phyloP scores from a whole-genome alignment of 2,888 invertebrate genomes.

The Hydraecia micacea region DNA sequence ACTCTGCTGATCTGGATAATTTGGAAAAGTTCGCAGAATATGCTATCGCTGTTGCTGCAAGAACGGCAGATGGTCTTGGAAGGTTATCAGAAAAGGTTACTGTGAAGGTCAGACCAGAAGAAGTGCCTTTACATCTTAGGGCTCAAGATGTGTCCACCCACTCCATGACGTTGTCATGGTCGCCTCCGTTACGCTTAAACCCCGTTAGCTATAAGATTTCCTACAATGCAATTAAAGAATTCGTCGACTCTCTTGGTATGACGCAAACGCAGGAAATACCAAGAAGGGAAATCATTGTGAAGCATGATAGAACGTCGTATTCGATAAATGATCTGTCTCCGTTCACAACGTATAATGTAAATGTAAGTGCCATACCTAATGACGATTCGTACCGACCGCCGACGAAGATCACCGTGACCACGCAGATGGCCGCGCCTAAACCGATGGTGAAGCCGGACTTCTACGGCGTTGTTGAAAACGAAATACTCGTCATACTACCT shows the following conservation, averaged over 20 bases:
- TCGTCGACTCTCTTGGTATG: conserved; percentile 97
- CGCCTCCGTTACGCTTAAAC: conserved; percentile 96
- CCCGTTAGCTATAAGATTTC: conserved; percentile 97
- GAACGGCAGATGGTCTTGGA: conserved; percentile 95
- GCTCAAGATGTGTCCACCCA: conserved; percentile 98
- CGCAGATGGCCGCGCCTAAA: conserved; percentile 98
- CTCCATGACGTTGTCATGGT: conserved; percentile 97
- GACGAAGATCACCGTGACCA: conserved; percentile 97
- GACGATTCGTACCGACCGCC: conserved; percentile 96
- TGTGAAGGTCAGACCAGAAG: conserved; percentile 97
- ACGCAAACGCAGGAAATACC: conserved; percentile 96
- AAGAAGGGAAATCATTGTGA: conserved; percentile 93
- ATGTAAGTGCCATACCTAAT: conserved; percentile 96
- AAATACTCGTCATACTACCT: conserved; percentile 97
- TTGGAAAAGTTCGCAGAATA: conserved; percentile 97
- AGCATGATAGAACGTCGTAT: conserved; percentile 92
- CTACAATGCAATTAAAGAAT: conserved; percentile 97
- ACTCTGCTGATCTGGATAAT: conserved; percentile 96
- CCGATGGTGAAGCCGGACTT: conserved; percentile 99
- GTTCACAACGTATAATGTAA: conserved; percentile 98
- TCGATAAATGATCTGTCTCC: conserved; percentile 97
- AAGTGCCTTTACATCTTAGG: conserved; percentile 96
- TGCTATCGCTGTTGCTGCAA: conserved; percentile 96
- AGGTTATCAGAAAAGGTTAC: conserved; percentile 96
- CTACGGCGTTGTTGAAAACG: conserved; percentile 96